A percentile compares a stretch with the other conserved stretches of the same genome.
Conservation (phyloP, 1,140 invertebrate genomes). For the Platyura marginata region DNA sequence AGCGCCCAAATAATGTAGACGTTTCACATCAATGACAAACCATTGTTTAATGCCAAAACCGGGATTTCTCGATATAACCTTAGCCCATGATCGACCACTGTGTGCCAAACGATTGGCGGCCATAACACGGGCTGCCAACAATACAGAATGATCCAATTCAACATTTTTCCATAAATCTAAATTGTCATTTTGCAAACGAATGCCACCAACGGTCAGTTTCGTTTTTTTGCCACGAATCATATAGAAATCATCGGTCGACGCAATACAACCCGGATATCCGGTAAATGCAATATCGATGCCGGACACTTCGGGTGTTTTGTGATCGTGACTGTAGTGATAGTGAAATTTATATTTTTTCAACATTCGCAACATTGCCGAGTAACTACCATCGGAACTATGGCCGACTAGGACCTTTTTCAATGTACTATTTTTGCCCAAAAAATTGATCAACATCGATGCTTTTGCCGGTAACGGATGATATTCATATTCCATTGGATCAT, state of each 20-base stretch:
- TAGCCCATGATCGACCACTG: conserved; percentile 51
- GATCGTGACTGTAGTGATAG: conserved; percentile 40
- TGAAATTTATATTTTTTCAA: conserved; percentile 78
- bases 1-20: no score
- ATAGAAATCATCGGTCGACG: conserved; percentile 82
- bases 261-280: conserved; percentile 72
- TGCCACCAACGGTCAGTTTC: conserved; percentile 35
- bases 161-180: conserved; percentile 30
- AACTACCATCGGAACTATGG: conserved; percentile 40
- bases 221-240: conserved; percentile 30
- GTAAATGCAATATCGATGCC: conserved; percentile 58
- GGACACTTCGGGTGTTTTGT: conserved; percentile 38
- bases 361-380: conserved; percentile 71
- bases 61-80: conserved; percentile 40
- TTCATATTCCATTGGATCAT: conserved; percentile 23
- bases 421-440: conserved; percentile 20
- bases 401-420: conserved; percentile 24
- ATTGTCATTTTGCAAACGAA: conserved; percentile 34
- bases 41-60: conserved; percentile 81
- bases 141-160: conserved; percentile 36
- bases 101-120: conserved; percentile 67
- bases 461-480: conserved; percentile 13
- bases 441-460: conserved; percentile 6
- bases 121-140: conserved; percentile 63
- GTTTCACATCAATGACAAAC: conserved; percentile 56